Base-by-base conservation (phyloP, 1,140 invertebrate species). In the Aphidius gifuensis region DNA sequence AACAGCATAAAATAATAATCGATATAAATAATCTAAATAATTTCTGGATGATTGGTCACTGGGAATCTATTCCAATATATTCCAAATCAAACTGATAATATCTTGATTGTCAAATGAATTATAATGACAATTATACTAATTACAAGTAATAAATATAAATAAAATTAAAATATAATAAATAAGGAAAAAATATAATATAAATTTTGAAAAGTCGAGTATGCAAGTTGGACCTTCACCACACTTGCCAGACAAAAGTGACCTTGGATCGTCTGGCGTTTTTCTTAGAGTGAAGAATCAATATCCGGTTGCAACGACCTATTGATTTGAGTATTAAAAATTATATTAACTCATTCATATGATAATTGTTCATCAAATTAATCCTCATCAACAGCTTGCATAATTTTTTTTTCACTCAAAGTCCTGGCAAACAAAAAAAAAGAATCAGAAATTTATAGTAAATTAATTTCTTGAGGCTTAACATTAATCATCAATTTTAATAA, bases 251-350 rank as follows among this genome's bases (percentile, higher is more conserved):
- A 63, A 51, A 54, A 63, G 39, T 63, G 51, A 58, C 61, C 61
- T 63, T 63, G 61, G 58, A 45, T 43, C 49, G 16, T 60, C 58
- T 42, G 47, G 58, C 58, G 32, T 42, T 62, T 62, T 59, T 62
- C 60, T 65, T 56, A 16, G 60, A 65, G 60, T 61, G 64, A 59
- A 49, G 51, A 42, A 65, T 65, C 64, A 60, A 65, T 62, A 65
- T 65, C 64, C 64, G 64, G 64, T 61, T 65, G 60, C 57, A 61
- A 58, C 48, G 40, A 43, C 4, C 58, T 49, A 40, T 16, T 16
- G 16, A 16, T 16, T 16, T 16, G 16, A 16, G 16, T 16, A 16
- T 16, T 16, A 16, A 16, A 16, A 16, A 16, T 16, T 16, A 16
- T 16, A 16, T 16, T 16, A 16, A 16, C 16, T 16, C 16, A 16